Percentiles rank a stretch among this genome's conserved stretches.
phyloP scores from a whole-genome alignment of 2,797 vertebrate genomes.

The Micrastur ruficollis region DNA sequence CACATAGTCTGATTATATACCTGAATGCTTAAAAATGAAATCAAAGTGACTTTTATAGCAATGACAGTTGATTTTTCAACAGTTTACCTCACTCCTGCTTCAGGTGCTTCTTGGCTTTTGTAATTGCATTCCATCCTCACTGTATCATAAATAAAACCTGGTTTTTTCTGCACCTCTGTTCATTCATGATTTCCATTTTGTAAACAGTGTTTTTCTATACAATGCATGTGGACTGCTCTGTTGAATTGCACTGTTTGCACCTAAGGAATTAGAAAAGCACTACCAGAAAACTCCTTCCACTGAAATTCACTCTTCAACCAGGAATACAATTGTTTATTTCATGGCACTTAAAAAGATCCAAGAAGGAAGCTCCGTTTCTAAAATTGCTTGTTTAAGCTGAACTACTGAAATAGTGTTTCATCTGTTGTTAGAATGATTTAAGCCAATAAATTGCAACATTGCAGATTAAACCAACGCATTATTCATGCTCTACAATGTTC shows the following conservation, averaged over 20 bases:
- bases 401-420: not conserved
- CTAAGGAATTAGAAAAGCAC: not conserved
- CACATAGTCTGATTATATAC: not conserved
- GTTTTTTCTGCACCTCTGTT: conserved; percentile 49
- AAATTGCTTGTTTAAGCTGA: not conserved
- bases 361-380: not conserved
- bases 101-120: not conserved
- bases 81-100: not conserved
- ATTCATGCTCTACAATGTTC: not conserved
- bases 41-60: not conserved
- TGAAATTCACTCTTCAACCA: not conserved
- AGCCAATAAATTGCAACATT: not conserved
- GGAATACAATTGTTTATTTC: not conserved
- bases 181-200: not conserved
- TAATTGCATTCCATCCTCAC: conserved; percentile 38
- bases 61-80: not conserved
- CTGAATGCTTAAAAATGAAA: not conserved
- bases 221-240: not conserved
- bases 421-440: not conserved
- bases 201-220: not conserved
- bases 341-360: not conserved
- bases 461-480: not conserved
- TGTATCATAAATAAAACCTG: conserved; percentile 74
- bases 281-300: not conserved
- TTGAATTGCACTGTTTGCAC: not conserved